Evolutionary conservation across 2,888 invertebrate species (phyloP).

Genomic region (Calliopum simillimum): DNA sequence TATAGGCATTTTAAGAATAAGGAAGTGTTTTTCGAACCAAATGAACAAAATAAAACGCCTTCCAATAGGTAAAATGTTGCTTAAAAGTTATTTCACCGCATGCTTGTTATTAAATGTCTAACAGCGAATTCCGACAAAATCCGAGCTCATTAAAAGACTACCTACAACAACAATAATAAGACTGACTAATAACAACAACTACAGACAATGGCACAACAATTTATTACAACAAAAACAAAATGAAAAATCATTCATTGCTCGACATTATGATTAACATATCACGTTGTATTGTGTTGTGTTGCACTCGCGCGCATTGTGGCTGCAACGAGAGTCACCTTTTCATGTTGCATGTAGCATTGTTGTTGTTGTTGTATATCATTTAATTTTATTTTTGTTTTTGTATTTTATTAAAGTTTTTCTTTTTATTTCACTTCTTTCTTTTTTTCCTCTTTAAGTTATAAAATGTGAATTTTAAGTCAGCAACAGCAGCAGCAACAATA

Average conservation of each 20-base stretch:
- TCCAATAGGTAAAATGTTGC: too few species aligned
- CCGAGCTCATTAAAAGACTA: too few species aligned
- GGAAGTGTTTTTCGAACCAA: too few species aligned
- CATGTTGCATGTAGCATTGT: constrained; percentile 3
- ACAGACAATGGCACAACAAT: not conserved
- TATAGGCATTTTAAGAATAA: too few species aligned
- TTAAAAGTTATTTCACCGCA: too few species aligned
- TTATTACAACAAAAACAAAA: constrained; percentile 19
- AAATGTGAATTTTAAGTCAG: too few species aligned
- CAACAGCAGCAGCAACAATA: constrained; percentile 1
- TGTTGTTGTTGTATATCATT: too few species aligned
- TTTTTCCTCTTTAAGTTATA: too few species aligned
- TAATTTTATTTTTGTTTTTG: not conserved
- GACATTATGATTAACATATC: constrained; percentile 66
- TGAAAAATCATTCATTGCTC: constrained; percentile 52
- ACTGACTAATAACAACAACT: constrained; percentile 3
- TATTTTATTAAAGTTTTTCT: not conserved
- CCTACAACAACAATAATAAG: not conserved
- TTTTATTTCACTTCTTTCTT: too few species aligned
- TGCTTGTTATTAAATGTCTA: not conserved
- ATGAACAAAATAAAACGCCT: too few species aligned
- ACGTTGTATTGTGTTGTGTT: constrained; percentile 50
- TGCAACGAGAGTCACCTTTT: constrained; percentile 1
- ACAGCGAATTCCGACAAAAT: not conserved
- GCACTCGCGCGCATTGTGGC: not conserved